A percentile compares a stretch with the other conserved stretches of the same genome.
Conservation (phyloP, 2,888 invertebrate species). For the Chymomyza procnemis region DNA sequence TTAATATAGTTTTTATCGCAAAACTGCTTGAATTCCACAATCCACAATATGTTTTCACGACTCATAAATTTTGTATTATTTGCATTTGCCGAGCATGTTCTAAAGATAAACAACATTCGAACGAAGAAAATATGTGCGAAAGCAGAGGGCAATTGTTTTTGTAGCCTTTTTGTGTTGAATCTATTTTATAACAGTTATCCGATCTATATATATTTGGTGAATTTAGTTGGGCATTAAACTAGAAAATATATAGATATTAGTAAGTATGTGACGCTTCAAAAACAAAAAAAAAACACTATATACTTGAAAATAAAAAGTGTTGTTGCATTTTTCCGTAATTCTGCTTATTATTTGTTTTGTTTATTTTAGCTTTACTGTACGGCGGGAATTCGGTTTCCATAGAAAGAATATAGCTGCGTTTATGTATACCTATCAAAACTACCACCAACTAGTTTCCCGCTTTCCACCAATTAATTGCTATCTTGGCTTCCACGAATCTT, state of each 20-base stretch:
- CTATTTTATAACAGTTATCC: too few relatives aligned
- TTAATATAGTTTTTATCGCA: neutral
- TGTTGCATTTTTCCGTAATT: neutral
- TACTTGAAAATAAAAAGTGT: too few relatives aligned
- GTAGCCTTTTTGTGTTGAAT: too few relatives aligned
- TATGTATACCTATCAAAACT: neutral
- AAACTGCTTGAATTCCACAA: neutral
- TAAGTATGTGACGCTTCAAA: too few relatives aligned
- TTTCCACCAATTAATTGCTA: conserved; percentile 62
- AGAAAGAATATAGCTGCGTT: neutral
- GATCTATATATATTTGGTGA: too few relatives aligned
- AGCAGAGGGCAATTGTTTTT: too few relatives aligned
- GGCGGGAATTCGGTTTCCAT: neutral
- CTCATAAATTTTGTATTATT: conserved; percentile 58
- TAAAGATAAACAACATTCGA: neutral
- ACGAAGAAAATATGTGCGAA: neutral
- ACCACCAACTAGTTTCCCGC: conserved; percentile 16
- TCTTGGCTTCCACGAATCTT: conserved; percentile 64
- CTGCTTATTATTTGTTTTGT: neutral
- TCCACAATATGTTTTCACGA: conserved; percentile 63
- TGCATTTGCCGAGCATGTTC: neutral
- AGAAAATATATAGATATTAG: neutral
- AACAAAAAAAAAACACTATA: too few relatives aligned
- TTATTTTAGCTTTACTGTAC: neutral
- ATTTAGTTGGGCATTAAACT: too few relatives aligned